phyloP scores from a whole-genome alignment of 2,797 vertebrate genomes.

The Gallinago solitaria region DNA sequence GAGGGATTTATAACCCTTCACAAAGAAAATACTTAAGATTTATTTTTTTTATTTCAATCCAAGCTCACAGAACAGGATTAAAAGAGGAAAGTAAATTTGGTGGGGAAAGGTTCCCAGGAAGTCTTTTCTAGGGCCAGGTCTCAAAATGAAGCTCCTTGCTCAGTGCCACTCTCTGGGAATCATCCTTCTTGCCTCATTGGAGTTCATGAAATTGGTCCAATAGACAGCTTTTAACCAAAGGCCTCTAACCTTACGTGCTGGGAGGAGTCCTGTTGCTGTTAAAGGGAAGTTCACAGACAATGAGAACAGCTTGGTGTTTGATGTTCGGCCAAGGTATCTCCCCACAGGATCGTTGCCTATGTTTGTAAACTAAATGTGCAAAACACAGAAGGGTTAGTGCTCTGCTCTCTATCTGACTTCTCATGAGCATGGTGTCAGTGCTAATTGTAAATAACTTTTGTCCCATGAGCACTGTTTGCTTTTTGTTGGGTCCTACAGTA shows the following conservation, averaged over 20 bases:
- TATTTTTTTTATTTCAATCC: background rate
- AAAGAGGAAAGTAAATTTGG: background rate
- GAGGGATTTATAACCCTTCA: background rate
- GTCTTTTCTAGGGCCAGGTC: background rate
- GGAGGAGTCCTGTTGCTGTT: background rate
- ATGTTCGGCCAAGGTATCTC: constrained; percentile 2
- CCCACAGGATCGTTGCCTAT: background rate
- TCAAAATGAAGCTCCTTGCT: background rate
- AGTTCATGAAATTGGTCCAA: background rate
- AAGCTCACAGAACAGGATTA: background rate
- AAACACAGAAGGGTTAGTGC: background rate
- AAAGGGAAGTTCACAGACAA: constrained; percentile 43
- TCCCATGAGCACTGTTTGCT: background rate
- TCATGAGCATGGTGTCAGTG: background rate
- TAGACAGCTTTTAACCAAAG: background rate
- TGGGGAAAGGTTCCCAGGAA: background rate
- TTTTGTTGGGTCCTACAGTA: constrained; percentile 11
- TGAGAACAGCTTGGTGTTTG: background rate
- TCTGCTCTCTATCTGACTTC: constrained; percentile 40
- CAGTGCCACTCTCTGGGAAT: accelerated
- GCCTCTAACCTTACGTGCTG: background rate
- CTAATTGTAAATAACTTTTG: constrained; percentile 24
- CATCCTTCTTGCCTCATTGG: background rate
- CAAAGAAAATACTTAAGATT: background rate
- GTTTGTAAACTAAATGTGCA: constrained; percentile 34